Conservation (phyloP, 2,888 invertebrate species). For the Acrobasis consociella region DNA sequence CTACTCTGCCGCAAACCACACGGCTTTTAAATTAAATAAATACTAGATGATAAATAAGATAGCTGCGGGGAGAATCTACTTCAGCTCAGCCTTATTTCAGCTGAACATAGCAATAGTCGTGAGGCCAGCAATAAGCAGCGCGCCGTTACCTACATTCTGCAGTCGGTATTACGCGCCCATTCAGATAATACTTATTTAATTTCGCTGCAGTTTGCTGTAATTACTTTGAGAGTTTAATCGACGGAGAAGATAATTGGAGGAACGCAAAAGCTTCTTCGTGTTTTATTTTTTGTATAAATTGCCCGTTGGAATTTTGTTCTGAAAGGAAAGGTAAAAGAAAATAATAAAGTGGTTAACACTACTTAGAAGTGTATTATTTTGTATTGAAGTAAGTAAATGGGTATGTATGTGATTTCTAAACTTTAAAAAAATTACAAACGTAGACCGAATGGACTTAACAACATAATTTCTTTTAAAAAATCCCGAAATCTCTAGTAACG, state of each 20-base stretch:
- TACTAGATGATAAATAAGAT: no score
- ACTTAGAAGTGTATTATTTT: no score
- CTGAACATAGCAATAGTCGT: neutral
- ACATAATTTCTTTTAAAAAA: no score
- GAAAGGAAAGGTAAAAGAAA: no score
- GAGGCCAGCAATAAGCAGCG: slow-evolving; percentile 12
- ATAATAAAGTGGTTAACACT: no score
- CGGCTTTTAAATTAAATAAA: no score
- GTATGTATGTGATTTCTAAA: no score
- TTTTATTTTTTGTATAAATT: slow-evolving; percentile 1
- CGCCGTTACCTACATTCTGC: slow-evolving; percentile 9
- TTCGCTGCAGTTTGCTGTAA: slow-evolving; percentile 19
- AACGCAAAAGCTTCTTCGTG: slow-evolving; percentile 8
- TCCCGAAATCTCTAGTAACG: no score
- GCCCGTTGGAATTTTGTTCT: neutral
- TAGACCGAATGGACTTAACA: no score
- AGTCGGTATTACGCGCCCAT: slow-evolving; percentile 16
- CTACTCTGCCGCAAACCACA: no score
- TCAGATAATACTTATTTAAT: slow-evolving; percentile 20
- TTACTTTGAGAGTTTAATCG: slow-evolving; percentile 20
- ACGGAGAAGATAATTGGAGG: slow-evolving; percentile 19
- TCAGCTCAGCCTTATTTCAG: slow-evolving; percentile 1
- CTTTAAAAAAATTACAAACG: no score
- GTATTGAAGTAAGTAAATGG: no score
- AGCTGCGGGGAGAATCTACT: slow-evolving; percentile 4